Percentiles rank a stretch among this genome's conserved stretches.
Evolutionary conservation across 2,888 invertebrate species (phyloP).

Genomic region (Drosophila emarginata): DNA sequence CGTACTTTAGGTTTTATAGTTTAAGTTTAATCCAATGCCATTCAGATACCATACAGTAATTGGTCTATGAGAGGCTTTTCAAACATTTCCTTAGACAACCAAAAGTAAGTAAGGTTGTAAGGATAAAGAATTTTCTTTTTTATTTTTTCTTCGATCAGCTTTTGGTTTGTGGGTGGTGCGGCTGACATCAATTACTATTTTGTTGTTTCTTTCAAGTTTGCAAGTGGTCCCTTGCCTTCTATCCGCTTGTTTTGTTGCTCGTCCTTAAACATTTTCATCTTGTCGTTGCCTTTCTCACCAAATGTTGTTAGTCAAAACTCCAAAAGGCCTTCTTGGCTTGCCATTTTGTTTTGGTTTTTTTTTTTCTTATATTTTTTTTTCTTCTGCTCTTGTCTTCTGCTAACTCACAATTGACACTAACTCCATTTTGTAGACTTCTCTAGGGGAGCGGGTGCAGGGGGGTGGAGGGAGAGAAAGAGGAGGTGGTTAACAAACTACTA

Average conservation of each 20-base stretch:
- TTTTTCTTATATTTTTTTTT: neutral
- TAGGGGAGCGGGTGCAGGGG: neutral
- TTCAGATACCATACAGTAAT: too few relatives aligned
- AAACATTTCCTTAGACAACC: neutral
- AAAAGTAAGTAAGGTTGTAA: neutral
- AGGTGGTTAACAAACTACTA: slow-evolving; percentile 13
- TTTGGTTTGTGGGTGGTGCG: neutral
- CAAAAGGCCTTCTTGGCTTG: neutral
- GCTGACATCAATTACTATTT: slow-evolving; percentile 1
- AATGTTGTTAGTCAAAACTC: slow-evolving; percentile 6
- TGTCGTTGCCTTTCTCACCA: slow-evolving; percentile 11
- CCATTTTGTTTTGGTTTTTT: neutral
- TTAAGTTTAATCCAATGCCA: too few relatives aligned
- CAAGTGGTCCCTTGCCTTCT: neutral
- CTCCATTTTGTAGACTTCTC: slow-evolving; percentile 57
- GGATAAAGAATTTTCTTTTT: too few relatives aligned
- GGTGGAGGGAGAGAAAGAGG: too few relatives aligned
- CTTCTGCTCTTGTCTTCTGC: slow-evolving; percentile 6
- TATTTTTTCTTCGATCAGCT: neutral
- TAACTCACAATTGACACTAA: slow-evolving; percentile 59
- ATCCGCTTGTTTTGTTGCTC: neutral
- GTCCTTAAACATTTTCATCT: slow-evolving; percentile 4
- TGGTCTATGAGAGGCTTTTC: neutral
- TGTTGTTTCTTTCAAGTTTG: slow-evolving; percentile 1
- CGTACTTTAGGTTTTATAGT: too few relatives aligned